Evolutionary conservation across 1,140 invertebrate species (phyloP).

Genomic region (Hycleus phaleratus): DNA sequence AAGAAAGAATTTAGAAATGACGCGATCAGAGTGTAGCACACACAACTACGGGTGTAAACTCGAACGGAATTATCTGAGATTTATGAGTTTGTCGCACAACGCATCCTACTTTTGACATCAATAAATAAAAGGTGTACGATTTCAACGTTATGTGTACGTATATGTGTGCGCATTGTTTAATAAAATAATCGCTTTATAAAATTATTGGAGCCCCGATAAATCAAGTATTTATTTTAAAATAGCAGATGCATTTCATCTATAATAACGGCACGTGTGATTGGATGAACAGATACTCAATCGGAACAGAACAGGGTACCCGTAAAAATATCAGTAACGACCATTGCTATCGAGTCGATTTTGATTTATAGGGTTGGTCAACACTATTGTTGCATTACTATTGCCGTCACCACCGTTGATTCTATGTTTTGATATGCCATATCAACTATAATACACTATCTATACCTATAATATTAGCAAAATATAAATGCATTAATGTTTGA

Average conservation of each 20-base stretch:
- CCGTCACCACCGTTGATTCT: constrained; percentile 12
- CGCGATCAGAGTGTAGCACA: constrained; percentile 1
- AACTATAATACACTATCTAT: too few relatives aligned
- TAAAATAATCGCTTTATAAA: constrained; percentile 38
- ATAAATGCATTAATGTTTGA: too few relatives aligned
- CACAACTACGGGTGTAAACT: too few relatives aligned
- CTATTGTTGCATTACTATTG: constrained; percentile 31
- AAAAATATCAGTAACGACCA: constrained; percentile 34
- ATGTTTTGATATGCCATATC: too few relatives aligned
- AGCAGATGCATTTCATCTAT: constrained; percentile 3
- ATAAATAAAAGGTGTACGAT: not conserved
- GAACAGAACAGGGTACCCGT: constrained; percentile 24
- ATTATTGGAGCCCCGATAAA: constrained; percentile 35
- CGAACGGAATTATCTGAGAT: constrained; percentile 11
- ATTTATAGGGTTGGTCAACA: constrained; percentile 28
- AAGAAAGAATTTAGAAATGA: not conserved
- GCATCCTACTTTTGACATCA: constrained; percentile 1
- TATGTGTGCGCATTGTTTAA: constrained; percentile 26
- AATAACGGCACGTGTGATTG: constrained; percentile 29
- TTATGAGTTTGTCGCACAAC: constrained; percentile 4
- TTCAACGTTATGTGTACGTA: too few relatives aligned
- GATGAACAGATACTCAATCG: constrained; percentile 30
- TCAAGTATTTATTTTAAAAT: constrained; percentile 31
- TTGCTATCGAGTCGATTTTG: constrained; percentile 29
- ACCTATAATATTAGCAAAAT: too few relatives aligned